Base-by-base conservation (phyloP, 2,888 invertebrate species). In the Apamea sordens region DNA sequence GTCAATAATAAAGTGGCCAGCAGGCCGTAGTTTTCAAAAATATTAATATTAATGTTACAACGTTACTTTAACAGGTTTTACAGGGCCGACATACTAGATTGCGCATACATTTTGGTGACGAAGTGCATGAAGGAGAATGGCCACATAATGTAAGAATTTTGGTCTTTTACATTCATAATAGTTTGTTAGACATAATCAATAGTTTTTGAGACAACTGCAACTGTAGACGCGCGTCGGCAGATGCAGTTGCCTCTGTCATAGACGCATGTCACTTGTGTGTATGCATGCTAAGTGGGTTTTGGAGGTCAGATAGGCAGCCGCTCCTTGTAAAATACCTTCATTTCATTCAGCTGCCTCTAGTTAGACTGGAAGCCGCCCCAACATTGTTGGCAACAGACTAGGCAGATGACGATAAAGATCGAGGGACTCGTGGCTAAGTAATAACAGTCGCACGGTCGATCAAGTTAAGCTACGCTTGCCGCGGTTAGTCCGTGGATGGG, bases 91-190 rank as follows among this genome's bases (percentile, higher is more conserved):
- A 3, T 24, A 47, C 2, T 47, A 69, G 67, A 73, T 64, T 77
- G 24, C 69, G 80, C 28, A 8, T 32, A 15, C 11, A 59, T 59
- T 61, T 8, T n/a, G 81, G 77, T 10, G 11, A 28, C 21, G 47
- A 86, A 80, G 83, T 87, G 0, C 73, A 79, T 24, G 79, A 82
- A 59, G 93, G 93, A 32, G 88, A 91, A 41, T 74, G 93, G 56
- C 91, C 89, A 61, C 92, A 93, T 86, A 91, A 91, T 83, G 93
- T 93, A 85, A 89, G 91, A 87, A 68, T 61, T 41, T 50, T 68
- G 6, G 0, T 47, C 2, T 59, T 56, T 56, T 18, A 56, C n/a
- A 18, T 53, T n/a, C 11, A 36, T 70, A 36, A n/a, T 36, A 71
- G 11, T n/a, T 56, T 71, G 18, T 18, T 13, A 47, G 47, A 47